Evolutionary conservation across 1,140 invertebrate genomes (phyloP).

Genomic region (Trichonephila clavata): DNA sequence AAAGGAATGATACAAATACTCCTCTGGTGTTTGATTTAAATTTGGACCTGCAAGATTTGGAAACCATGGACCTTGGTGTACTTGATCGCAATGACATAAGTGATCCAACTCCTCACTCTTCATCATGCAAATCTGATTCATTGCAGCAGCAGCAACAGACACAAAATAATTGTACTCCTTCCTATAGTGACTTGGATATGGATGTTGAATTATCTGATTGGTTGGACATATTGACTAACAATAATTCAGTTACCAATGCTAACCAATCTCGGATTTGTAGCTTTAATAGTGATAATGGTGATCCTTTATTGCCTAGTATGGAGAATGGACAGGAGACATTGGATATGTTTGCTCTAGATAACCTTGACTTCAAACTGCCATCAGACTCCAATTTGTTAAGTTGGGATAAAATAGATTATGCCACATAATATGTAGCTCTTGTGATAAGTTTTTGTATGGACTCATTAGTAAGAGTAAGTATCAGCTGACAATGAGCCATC

Average conservation of each 20-base stretch:
- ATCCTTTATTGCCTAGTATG: conserved; percentile 67
- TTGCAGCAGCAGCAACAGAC: not conserved
- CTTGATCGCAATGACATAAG: conserved; percentile 30
- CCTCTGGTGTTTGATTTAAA: conserved; percentile 69
- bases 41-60: conserved; percentile 71
- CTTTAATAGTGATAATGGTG: conserved; percentile 61
- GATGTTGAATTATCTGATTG: conserved; percentile 73
- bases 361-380: conserved; percentile 68
- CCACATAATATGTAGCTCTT: conserved; percentile 49
- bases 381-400: conserved; percentile 50
- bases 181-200: conserved; percentile 52
- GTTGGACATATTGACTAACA: conserved; percentile 72
- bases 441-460: conserved; percentile 10
- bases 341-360: conserved; percentile 70
- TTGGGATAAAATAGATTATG: conserved; percentile 73
- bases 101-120: conserved; percentile 6
- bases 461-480: not conserved
- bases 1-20: not conserved
- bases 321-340: conserved; percentile 46
- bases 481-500: not conserved
- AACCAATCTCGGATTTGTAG: not conserved
- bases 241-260: conserved; percentile 25
- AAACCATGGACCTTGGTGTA: conserved; percentile 72
- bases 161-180: not conserved
- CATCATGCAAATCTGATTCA: not conserved